Base-by-base conservation (phyloP, 30 jellyfish, hydroid and myxozoan genomes). In the Pelagia noctiluca region DNA sequence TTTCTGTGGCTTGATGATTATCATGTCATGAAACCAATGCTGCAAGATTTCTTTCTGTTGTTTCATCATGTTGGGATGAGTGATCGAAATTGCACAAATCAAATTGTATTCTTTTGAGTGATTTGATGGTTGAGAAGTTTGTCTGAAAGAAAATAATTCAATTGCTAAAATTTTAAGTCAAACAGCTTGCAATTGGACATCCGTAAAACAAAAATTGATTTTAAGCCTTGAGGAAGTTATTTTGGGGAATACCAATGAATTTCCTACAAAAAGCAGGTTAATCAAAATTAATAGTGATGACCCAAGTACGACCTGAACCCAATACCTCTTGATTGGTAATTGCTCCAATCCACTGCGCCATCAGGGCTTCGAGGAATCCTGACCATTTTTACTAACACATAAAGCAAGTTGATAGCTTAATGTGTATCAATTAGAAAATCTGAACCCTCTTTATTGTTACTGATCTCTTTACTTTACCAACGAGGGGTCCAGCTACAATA, bases 11-110 rank as follows among this genome's bases (percentile, higher is more conserved):
- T 75, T 75, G 30, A 53, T 23, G n/a, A 32, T 75, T 25, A 75
- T 23, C 18, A 75, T 46, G 7, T 50, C 76, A 10, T 75, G n/a
- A 46, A 75, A 75, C 87, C 87, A 75, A 36, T 18, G 33, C 13
- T 26, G 21, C 2, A 75, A 76, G 21, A 52, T 31, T 18, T 67
- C 36, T 21, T 18, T 50, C 21, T 75, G 70, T n/a, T 67, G 54
- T 1, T 25, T 53, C 52, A 34, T n/a, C 53, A 29, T 4, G 24
- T 18, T 50, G 1, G 12, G 24, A 5, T 75, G 76, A 12, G 31
- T 30, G 13, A 50, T 7, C 13, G 52, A 28, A 25, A 75, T 53
- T 34, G 87, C 12, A 50, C 87, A 75, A 28, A 52, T 63, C 10
- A 75, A 47, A 1, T 37, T 47, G 61, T 76, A 75, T 5, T 29